phyloP scores from a whole-genome alignment of 1,140 invertebrate genomes.

The Temnothorax curvispinosus region DNA sequence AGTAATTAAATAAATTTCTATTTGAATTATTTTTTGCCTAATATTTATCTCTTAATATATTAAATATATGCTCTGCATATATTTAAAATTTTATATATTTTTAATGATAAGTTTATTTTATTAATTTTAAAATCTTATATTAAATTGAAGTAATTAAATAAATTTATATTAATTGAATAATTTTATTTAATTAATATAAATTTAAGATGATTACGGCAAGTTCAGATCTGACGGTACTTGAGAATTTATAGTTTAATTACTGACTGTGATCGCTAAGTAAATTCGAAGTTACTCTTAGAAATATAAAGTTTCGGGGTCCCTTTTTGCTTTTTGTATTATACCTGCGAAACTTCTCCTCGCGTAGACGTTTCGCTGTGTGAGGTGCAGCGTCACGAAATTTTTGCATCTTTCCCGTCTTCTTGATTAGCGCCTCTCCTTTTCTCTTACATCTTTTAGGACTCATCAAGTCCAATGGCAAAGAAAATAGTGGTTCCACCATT shows the following conservation, averaged over 20 bases:
- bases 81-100: no score
- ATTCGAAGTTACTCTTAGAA: not conserved
- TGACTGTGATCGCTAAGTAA: not conserved
- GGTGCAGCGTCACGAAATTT: slow-evolving; percentile 43
- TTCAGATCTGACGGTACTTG: not conserved
- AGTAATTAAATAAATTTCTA: not conserved
- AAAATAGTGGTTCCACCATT: slow-evolving; percentile 70
- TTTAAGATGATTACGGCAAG: not conserved
- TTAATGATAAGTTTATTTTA: no score
- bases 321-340: slow-evolving; percentile 20
- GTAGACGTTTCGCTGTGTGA: slow-evolving; percentile 66
- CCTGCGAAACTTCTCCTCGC: slow-evolving; percentile 76
- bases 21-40: no score
- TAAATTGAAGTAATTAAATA: not conserved
- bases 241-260: slow-evolving; percentile 17
- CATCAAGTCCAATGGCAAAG: slow-evolving; percentile 68
- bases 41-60: no score
- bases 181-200: not conserved
- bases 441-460: slow-evolving; percentile 55
- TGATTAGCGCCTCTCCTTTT: not conserved
- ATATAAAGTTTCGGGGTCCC: not conserved
- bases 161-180: not conserved
- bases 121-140: no score
- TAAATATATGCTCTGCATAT: no score
- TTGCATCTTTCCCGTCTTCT: slow-evolving; percentile 54